Evolutionary conservation across 2,888 invertebrate species (phyloP).

Genomic region (Bellardia bayeri): DNA sequence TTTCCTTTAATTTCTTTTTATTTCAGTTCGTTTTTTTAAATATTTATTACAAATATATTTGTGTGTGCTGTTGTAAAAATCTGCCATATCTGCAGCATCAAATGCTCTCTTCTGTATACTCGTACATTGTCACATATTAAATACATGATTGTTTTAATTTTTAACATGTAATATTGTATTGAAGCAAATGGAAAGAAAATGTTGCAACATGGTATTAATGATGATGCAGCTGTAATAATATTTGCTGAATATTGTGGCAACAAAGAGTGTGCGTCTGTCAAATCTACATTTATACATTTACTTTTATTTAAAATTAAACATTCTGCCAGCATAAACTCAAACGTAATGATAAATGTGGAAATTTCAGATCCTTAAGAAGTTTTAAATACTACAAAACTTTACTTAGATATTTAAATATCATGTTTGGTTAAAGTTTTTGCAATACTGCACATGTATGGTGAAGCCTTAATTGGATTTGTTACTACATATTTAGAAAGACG

Average conservation of each 20-base stretch:
- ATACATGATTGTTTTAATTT: neutral
- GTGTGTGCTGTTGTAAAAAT: neutral
- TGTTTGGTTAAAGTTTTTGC: too few species aligned
- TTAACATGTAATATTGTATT: slow-evolving; percentile 4
- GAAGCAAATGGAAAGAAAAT: neutral
- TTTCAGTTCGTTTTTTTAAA: neutral
- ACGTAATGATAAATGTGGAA: too few species aligned
- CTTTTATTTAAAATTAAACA: too few species aligned
- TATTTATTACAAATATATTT: neutral
- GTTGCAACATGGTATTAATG: slow-evolving; percentile 1
- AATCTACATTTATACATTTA: neutral
- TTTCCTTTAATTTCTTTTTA: slow-evolving; percentile 11
- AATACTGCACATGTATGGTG: too few species aligned
- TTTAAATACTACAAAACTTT: too few species aligned
- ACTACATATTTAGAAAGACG: too few species aligned
- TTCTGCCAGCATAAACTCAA: too few species aligned
- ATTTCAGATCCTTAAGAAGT: too few species aligned
- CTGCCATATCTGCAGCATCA: neutral
- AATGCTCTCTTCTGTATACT: neutral
- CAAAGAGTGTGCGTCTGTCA: neutral
- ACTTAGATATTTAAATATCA: too few species aligned
- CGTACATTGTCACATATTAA: neutral
- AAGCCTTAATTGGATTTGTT: too few species aligned
- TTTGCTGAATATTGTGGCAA: slow-evolving; percentile 5
- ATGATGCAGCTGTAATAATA: slow-evolving; percentile 8